Conservation (phyloP, 2,797 vertebrate species). For the Enteromius fasciolatus region DNA sequence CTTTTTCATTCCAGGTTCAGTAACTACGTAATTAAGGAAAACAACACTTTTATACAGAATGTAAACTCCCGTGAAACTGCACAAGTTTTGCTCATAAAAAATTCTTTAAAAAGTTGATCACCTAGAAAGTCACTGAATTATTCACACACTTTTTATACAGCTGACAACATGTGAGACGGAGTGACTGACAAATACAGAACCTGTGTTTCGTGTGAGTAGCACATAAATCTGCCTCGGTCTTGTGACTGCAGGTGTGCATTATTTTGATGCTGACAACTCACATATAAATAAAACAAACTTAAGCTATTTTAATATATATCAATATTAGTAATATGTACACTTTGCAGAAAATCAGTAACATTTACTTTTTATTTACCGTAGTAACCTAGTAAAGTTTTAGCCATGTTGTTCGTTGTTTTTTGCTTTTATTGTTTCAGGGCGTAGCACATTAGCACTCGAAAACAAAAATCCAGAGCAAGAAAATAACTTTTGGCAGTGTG, state of each 20-base stretch:
- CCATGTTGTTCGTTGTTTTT: not conserved
- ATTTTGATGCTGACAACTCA: not conserved
- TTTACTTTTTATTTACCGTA: not conserved
- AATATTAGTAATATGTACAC: not conserved
- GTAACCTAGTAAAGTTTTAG: not conserved
- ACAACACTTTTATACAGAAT: not conserved
- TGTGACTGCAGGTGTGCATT: not conserved
- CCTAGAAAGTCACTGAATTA: conserved; percentile 1
- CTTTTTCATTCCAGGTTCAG: not conserved
- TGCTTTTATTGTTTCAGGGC: not conserved
- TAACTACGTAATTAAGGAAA: not conserved
- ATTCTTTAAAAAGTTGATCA: conserved; percentile 9
- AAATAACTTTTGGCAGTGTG: not conserved
- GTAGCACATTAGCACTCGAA: not conserved
- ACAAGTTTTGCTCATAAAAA: conserved; percentile 1
- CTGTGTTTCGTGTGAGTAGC: conserved; percentile 19
- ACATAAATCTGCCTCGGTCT: not conserved
- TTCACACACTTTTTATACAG: not conserved
- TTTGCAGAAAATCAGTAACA: not conserved
- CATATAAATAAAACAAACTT: not conserved
- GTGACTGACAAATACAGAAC: not conserved
- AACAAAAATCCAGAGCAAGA: not conserved
- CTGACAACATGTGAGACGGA: not conserved
- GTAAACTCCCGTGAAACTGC: not conserved
- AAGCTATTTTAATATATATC: not conserved